phyloP scores from a whole-genome alignment of 2,797 vertebrate genomes.

The Macropodus opercularis region DNA sequence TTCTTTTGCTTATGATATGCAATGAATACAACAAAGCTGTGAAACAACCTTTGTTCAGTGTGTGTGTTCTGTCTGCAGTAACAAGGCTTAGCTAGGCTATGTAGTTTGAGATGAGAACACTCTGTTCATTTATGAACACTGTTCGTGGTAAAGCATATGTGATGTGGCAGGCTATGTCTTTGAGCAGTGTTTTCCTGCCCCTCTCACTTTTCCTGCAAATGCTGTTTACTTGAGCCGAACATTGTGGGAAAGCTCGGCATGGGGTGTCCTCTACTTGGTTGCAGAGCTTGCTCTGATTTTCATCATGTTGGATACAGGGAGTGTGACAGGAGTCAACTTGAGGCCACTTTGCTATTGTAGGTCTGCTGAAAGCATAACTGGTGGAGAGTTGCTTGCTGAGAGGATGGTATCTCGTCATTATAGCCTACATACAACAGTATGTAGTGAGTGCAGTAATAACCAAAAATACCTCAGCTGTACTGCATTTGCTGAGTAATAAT shows the following conservation, averaged over 20 bases:
- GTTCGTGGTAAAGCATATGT: slow-evolving; percentile 38
- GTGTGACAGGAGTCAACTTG: neutral
- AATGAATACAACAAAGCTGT: slow-evolving; percentile 47
- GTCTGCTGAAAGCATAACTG: neutral
- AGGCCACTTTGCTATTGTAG: slow-evolving; percentile 15
- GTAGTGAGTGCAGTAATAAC: slow-evolving; percentile 4
- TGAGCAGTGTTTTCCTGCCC: slow-evolving; percentile 9
- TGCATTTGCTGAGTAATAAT: neutral
- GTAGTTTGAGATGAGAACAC: slow-evolving; percentile 38
- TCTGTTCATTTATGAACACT: no score
- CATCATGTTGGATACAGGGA: slow-evolving; percentile 21
- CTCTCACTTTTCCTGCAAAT: slow-evolving; percentile 14
- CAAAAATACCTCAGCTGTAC: neutral
- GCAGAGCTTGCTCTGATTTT: slow-evolving; percentile 32
- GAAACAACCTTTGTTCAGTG: slow-evolving; percentile 41
- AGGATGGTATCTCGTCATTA: slow-evolving; percentile 6
- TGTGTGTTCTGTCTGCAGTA: slow-evolving; percentile 45
- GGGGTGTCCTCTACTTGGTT: slow-evolving; percentile 30
- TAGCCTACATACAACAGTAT: slow-evolving; percentile 15
- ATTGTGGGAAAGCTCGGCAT: slow-evolving; percentile 29
- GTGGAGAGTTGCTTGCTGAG: slow-evolving; percentile 30
- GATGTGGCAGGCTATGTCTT: slow-evolving; percentile 47
- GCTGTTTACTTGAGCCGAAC: slow-evolving; percentile 56
- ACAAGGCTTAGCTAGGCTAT: slow-evolving; percentile 39
- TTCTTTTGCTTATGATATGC: slow-evolving; percentile 23